Evolutionary conservation across 2,888 invertebrate genomes (phyloP).

Genomic region (Spodoptera exigua): DNA sequence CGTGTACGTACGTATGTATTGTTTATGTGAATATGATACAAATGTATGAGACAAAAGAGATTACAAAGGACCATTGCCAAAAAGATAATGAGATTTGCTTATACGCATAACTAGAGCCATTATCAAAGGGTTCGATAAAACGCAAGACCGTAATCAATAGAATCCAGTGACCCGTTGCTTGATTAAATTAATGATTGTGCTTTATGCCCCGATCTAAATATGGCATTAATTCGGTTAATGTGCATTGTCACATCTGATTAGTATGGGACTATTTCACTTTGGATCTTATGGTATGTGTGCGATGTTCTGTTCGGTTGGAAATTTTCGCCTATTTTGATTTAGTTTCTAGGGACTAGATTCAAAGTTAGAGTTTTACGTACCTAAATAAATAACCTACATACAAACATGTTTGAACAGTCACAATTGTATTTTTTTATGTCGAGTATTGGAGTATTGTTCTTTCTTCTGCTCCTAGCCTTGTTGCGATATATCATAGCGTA

Average conservation of each 20-base stretch:
- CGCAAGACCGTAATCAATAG: conserved; percentile 49
- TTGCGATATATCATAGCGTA: too few species aligned
- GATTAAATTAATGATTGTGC: conserved; percentile 55
- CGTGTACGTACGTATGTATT: conserved; percentile 5
- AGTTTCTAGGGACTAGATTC: too few species aligned
- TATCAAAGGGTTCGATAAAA: conserved; percentile 51
- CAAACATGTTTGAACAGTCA: too few species aligned
- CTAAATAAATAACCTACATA: too few species aligned
- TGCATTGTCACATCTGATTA: conserved; percentile 48
- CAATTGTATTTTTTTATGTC: too few species aligned
- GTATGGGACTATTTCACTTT: conserved; percentile 17
- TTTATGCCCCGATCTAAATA: conserved; percentile 48
- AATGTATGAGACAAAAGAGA: conserved; percentile 15
- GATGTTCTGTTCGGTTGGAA: background rate
- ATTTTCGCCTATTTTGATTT: too few species aligned
- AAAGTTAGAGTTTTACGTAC: too few species aligned
- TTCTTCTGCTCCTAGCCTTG: too few species aligned
- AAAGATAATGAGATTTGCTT: conserved; percentile 47
- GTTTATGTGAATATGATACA: conserved; percentile 21
- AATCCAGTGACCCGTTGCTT: conserved; percentile 54
- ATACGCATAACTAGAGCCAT: conserved; percentile 49
- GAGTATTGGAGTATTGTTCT: too few species aligned
- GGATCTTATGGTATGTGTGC: conserved; percentile 20
- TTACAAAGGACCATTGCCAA: conserved; percentile 41
- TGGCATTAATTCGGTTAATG: conserved; percentile 46